phyloP scores from a whole-genome alignment of 2,797 vertebrate genomes.

The Propithecus perrieri region DNA sequence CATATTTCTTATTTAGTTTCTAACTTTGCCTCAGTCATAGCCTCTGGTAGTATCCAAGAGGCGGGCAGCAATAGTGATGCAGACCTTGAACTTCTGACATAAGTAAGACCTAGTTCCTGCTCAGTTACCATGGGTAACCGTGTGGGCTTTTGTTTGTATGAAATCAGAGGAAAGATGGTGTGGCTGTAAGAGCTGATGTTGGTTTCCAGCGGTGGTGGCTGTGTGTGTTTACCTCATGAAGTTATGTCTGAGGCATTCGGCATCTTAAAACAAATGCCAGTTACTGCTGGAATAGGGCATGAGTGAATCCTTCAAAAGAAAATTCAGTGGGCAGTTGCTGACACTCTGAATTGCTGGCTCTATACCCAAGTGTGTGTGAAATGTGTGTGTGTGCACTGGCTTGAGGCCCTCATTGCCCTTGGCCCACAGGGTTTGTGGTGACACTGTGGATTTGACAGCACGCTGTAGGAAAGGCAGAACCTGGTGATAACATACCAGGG shows the following conservation, averaged over 20 bases:
- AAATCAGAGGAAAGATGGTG: conserved; percentile 25
- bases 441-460: conserved; percentile 33
- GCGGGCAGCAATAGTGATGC: not conserved
- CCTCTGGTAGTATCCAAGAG: not conserved
- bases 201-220: conserved; percentile 39
- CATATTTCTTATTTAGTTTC: not conserved
- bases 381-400: conserved; percentile 55
- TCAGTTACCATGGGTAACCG: not conserved
- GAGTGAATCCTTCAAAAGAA: conserved; percentile 69
- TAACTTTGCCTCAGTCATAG: conserved; percentile 23
- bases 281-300: conserved; percentile 65
- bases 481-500: not conserved
- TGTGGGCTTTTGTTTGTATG: conserved; percentile 48
- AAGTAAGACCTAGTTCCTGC: not conserved
- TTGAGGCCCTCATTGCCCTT: conserved; percentile 57
- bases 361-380: conserved; percentile 71
- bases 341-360: conserved; percentile 64
- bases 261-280: conserved; percentile 64
- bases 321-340: conserved; percentile 67
- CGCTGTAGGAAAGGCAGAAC: not conserved
- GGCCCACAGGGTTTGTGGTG: conserved; percentile 19
- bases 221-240: conserved; percentile 63
- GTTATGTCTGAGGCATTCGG: conserved; percentile 70
- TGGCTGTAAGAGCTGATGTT: conserved; percentile 5
- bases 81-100: not conserved